These are phyloP conservation scores for Molossus alvarezi DNA, from an alignment of 2,797 vertebrate genomes.

Conservation along the genomic window DNA sequence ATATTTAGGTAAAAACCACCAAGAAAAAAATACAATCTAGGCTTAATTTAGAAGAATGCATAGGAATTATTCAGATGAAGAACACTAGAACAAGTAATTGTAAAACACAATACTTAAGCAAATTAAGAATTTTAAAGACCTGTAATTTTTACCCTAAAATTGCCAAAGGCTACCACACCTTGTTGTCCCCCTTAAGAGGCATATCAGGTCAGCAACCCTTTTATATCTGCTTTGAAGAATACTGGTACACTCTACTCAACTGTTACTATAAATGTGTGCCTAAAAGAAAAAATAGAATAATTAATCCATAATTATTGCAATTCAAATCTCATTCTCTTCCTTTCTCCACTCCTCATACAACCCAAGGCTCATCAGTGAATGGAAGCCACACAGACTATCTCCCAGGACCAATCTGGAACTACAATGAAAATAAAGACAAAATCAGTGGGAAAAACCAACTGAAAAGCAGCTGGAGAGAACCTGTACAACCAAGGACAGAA, in stretches of 20 bases:
- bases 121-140: slow-evolving; percentile 44
- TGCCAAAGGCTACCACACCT: not conserved
- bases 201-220: not conserved
- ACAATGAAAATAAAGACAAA: too few species aligned
- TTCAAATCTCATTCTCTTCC: slow-evolving; percentile 51
- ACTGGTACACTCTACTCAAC: not conserved
- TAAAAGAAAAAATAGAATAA: slow-evolving; percentile 1
- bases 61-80: slow-evolving; percentile 25
- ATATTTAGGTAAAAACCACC: slow-evolving; percentile 33
- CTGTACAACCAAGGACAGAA: too few species aligned
- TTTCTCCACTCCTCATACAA: slow-evolving; percentile 13
- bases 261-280: not conserved
- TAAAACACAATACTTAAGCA: slow-evolving; percentile 8
- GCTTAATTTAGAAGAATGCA: slow-evolving; percentile 39
- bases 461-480: too few species aligned
- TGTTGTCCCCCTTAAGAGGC: not conserved
- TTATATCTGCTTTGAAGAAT: slow-evolving; percentile 21
- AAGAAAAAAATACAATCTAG: not conserved
- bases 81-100: slow-evolving; percentile 59
- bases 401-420: too few species aligned
- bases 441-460: too few species aligned
- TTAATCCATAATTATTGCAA: not conserved
- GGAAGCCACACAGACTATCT: too few species aligned
- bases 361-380: too few species aligned
- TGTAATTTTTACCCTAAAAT: slow-evolving; percentile 19